Evolutionary conservation across 1,140 invertebrate genomes (phyloP).

Genomic region (Zaprionus nigranus): DNA sequence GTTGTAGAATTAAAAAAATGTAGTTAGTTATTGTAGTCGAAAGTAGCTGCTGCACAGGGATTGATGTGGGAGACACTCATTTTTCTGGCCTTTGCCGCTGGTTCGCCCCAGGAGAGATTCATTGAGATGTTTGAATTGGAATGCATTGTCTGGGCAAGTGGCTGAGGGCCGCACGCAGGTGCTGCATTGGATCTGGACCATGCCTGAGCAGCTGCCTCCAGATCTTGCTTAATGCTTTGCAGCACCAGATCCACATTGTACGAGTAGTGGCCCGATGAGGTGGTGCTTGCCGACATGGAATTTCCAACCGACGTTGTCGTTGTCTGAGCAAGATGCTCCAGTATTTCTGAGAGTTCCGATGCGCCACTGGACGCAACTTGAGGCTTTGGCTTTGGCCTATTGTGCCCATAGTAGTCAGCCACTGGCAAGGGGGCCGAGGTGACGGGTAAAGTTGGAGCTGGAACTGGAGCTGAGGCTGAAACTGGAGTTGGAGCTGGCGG

Average conservation of each 20-base stretch:
- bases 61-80: conserved; percentile 60
- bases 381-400: conserved; percentile 27
- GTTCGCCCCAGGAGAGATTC: conserved; percentile 77
- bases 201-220: conserved; percentile 72
- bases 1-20: not conserved
- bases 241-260: conserved; percentile 73
- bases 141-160: conserved; percentile 34
- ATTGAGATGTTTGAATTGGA: conserved; percentile 59
- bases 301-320: conserved; percentile 40
- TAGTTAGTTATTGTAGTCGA: conserved; percentile 51
- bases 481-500: not conserved
- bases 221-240: conserved; percentile 77
- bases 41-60: conserved; percentile 49
- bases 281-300: not conserved
- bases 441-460: not conserved
- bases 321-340: conserved; percentile 69
- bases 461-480: not conserved
- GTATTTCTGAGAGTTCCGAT: conserved; percentile 71
- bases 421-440: conserved; percentile 5
- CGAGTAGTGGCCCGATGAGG: conserved; percentile 53
- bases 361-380: not conserved
- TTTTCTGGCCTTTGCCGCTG: conserved; percentile 63
- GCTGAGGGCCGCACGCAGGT: conserved; percentile 27
- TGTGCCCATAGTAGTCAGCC: conserved; percentile 17
- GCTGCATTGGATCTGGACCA: conserved; percentile 66